Conservation (phyloP, 2,797 vertebrate genomes). For the Luscinia megarhynchos region DNA sequence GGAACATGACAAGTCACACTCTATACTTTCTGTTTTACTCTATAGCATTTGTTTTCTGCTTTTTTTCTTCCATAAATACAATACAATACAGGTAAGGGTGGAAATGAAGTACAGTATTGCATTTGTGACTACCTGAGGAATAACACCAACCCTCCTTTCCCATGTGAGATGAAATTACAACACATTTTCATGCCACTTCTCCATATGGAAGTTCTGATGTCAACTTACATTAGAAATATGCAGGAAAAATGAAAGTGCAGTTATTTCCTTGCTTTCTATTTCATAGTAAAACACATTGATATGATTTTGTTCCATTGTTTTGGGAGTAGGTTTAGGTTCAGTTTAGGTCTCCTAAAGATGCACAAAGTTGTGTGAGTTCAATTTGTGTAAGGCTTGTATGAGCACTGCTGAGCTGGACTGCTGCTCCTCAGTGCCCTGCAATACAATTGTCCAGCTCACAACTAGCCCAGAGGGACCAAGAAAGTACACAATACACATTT, state of each 20-base stretch:
- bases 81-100: not conserved
- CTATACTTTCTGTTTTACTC: not conserved
- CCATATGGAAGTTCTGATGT: not conserved
- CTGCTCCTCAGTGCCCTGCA: slow-evolving; percentile 18
- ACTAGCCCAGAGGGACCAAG: not conserved
- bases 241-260: slow-evolving; percentile 16
- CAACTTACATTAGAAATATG: not conserved
- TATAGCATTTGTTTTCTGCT: not conserved
- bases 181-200: not conserved
- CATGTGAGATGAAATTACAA: not conserved
- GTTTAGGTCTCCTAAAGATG: not conserved
- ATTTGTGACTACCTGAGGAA: not conserved
- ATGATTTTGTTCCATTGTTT: slow-evolving; percentile 7
- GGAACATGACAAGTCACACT: not conserved
- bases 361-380: not conserved
- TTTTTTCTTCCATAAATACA: not conserved
- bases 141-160: not conserved
- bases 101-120: not conserved
- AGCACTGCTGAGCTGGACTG: not conserved
- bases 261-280: slow-evolving; percentile 14
- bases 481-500: not conserved
- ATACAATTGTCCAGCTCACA: not conserved
- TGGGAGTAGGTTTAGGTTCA: not conserved
- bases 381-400: no score
- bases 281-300: slow-evolving; percentile 1